These are phyloP conservation scores for Anguilla marmorata DNA, from an alignment of 2,797 vertebrate species.

Conservation along the genomic window DNA sequence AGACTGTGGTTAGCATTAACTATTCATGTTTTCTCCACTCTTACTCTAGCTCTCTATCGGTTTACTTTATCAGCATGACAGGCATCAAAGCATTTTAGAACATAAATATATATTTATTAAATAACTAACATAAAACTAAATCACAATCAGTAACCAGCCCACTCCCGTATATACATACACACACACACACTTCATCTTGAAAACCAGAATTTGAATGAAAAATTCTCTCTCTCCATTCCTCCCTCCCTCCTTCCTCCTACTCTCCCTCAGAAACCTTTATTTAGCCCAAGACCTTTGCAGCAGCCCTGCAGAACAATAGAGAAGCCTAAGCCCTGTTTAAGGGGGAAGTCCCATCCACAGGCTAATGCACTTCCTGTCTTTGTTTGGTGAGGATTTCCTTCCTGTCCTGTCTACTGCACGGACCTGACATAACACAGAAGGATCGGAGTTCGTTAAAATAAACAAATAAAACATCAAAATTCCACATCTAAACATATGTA, in stretches of 20 bases:
- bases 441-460: neutral
- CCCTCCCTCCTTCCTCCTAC: neutral
- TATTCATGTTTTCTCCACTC: neutral
- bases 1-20: neutral
- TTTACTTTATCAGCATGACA: neutral
- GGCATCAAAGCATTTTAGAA: neutral
- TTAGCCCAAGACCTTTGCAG: slow-evolving; percentile 17
- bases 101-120: neutral
- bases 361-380: slow-evolving; percentile 52
- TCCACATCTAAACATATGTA: neutral
- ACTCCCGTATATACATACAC: neutral
- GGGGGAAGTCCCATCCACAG: slow-evolving; percentile 32
- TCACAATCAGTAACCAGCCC: neutral
- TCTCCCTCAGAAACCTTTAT: slow-evolving; percentile 25
- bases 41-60: neutral
- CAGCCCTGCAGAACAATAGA: slow-evolving; percentile 23
- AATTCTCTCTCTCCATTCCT: neutral
- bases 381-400: slow-evolving; percentile 53
- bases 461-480: neutral
- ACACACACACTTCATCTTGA: neutral
- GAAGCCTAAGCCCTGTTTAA: slow-evolving; percentile 33
- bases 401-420: slow-evolving; percentile 33
- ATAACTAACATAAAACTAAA: neutral
- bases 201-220: neutral
- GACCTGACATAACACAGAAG: slow-evolving; percentile 28